Percentiles rank a stretch among this genome's conserved stretches.
Evolutionary conservation across 1,140 invertebrate species (phyloP).

Genomic region (Ridgeia piscesae): DNA sequence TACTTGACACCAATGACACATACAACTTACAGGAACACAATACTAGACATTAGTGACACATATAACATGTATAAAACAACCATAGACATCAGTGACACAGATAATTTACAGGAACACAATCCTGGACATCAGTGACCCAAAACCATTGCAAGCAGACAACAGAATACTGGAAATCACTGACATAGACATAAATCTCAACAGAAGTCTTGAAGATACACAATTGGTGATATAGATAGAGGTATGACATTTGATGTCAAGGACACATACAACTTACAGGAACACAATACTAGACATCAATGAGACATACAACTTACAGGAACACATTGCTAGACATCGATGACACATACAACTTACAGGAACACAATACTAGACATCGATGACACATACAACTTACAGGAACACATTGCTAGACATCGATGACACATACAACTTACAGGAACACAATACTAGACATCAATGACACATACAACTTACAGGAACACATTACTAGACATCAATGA

Average conservation of each 20-base stretch:
- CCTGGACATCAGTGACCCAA: not conserved
- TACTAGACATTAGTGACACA: not conserved
- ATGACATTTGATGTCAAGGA: not conserved
- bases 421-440: not conserved
- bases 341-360: not conserved
- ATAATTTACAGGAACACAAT: not conserved
- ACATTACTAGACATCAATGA: not conserved
- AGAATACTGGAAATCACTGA: not conserved
- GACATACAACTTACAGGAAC: not conserved
- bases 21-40: not conserved
- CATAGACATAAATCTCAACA: not conserved
- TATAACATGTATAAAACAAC: not conserved
- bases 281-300: not conserved
- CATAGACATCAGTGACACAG: not conserved
- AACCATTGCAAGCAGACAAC: not conserved
- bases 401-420: not conserved
- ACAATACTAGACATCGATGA: not conserved
- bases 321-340: not conserved
- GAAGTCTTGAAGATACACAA: not conserved
- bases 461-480: not conserved
- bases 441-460: not conserved
- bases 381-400: not conserved
- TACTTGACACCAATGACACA: not conserved
- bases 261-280: not conserved
- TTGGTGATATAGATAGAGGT: not conserved